These are phyloP conservation scores for Lordiphosa mommai DNA, from an alignment of 1,140 invertebrate genomes.

Conservation along the genomic window DNA sequence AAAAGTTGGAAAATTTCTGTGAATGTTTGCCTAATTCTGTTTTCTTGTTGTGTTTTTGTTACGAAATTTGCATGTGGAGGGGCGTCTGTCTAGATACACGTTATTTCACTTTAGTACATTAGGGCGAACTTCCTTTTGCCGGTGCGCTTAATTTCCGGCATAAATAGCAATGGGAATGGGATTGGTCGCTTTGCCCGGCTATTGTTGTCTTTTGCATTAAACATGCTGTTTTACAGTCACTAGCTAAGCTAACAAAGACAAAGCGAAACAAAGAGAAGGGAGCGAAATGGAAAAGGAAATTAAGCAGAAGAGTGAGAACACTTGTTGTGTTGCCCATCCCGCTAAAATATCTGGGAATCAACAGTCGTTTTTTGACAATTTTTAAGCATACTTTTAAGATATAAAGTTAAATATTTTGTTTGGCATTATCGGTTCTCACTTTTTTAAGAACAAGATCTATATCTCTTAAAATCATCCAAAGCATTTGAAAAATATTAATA, in stretches of 20 bases:
- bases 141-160: conserved; percentile 64
- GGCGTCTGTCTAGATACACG: conserved; percentile 23
- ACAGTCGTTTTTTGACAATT: too few relatives aligned
- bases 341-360: too few relatives aligned
- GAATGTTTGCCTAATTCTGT: background rate
- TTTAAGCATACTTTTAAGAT: too few relatives aligned
- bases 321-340: too few relatives aligned
- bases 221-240: conserved; percentile 18
- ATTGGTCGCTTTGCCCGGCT: conserved; percentile 2
- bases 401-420: too few relatives aligned
- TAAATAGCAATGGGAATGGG: conserved; percentile 39
- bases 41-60: background rate
- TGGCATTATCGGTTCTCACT: too few relatives aligned
- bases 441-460: too few relatives aligned
- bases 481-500: too few relatives aligned
- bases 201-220: conserved; percentile 19
- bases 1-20: too few relatives aligned
- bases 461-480: too few relatives aligned
- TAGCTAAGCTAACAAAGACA: background rate
- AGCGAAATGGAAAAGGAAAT: background rate
- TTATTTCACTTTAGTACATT: conserved; percentile 67
- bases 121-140: conserved; percentile 56
- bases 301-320: background rate
- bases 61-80: background rate
- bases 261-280: background rate